Conservation (phyloP, 2,113 vertebrate genomes). For the Sebastes schlegelii region DNA sequence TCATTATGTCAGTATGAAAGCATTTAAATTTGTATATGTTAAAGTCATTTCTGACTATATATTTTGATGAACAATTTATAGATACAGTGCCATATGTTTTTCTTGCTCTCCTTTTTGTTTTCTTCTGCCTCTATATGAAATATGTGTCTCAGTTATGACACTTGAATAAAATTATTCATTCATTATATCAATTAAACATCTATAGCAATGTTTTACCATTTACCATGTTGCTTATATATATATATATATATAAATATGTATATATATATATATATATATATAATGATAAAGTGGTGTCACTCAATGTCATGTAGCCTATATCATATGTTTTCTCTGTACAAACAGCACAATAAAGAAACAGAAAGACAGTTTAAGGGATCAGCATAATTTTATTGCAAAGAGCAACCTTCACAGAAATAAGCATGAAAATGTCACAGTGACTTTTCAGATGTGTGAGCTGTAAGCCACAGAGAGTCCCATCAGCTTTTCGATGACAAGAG, state of each 20-base stretch:
- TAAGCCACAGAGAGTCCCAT: not conserved
- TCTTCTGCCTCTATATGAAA: no score
- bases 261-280: not conserved
- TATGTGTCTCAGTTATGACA: no score
- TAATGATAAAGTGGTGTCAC: not conserved
- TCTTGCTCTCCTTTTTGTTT: no score
- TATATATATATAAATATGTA: not conserved
- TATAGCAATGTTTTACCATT: no score
- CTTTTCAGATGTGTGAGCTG: constrained; percentile 1
- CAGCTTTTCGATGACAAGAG: constrained; percentile 54
- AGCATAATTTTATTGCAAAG: constrained; percentile 35
- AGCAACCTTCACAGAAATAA: constrained; percentile 15
- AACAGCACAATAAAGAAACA: not conserved
- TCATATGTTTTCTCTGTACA: not conserved
- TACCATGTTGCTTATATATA: no score
- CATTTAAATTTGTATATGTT: not conserved
- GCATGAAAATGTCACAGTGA: not conserved
- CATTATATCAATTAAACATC: no score
- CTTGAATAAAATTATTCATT: no score
- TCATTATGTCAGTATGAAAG: not conserved
- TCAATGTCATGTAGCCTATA: not conserved
- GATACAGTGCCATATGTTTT: no score
- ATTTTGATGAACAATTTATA: no score
- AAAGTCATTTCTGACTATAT: not conserved
- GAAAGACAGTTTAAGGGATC: not conserved